Evolutionary conservation across 2,113 vertebrate species (phyloP), one percentile per base, ranked within the genome.

Genomic region (Cyrtonyx montezumae): DNA sequence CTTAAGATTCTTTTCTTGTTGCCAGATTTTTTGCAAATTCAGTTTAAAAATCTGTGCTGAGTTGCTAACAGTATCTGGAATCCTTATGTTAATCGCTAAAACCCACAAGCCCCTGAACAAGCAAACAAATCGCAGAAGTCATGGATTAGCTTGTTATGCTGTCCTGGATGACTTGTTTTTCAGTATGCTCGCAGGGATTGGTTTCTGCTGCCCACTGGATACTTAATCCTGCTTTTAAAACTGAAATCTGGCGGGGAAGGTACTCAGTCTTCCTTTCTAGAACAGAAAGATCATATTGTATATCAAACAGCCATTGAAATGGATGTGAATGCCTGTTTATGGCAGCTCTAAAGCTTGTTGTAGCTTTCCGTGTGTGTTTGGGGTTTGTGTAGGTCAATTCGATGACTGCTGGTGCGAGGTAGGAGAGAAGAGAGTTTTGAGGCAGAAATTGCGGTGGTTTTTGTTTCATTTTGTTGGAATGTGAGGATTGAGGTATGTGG

Each of bases 101-200:
- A 80, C 84, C 85, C 92, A 78, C 92, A 90, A 93, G 18, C 30
- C 61, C 65, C 65, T 4, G 61, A 90, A 94, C 68, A 95, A 95
- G 85, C 73, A 71, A 90, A 93, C 79, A 84, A 89, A 89, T 91
- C 82, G 90, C 87, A 94, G 79, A 34, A 88, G 81, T 66, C 46
- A 51, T 87, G 85, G 86, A 95, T 97, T 95, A 97, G 89, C 81
- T 93, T 87, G 86, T 84, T 93, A 78, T 0, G 21, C 83, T 96
- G 94, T 91, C 89, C 88, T 93, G 84, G 94, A 91, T 95, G 84
- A 94, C 89, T 95, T 96, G 77, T 93, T 97, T 95, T 93, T 84
- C 86, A 93, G 88, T 88, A 40, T 93, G 69, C 69, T 70, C 81
- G 15, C 61, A 56, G 86, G 80, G 88, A 84, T 95, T 94, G 91